These are phyloP conservation scores for Empidonax traillii DNA, from an alignment of 2,113 vertebrate genomes.

Conservation along the genomic window DNA sequence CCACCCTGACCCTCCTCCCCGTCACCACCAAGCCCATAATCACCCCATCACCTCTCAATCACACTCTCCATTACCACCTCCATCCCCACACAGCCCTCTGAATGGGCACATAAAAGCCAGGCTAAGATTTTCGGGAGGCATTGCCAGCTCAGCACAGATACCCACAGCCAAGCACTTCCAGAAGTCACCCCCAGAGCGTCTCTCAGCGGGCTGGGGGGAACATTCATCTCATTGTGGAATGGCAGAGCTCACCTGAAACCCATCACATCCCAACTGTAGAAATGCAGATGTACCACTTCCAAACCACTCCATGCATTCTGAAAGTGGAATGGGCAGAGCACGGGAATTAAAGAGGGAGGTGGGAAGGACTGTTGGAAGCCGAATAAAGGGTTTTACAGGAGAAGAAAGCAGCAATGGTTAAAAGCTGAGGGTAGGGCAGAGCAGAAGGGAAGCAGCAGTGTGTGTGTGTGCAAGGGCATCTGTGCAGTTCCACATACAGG, in stretches of 20 bases:
- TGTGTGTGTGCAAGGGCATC: not conserved
- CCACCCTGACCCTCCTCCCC: not conserved
- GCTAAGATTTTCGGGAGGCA: not conserved
- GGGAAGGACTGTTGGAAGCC: not conserved
- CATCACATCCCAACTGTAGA: not conserved
- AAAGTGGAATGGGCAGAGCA: not conserved
- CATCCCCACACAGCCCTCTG: not conserved
- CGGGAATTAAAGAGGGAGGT: not conserved
- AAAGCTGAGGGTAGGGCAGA: not conserved
- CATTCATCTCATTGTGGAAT: not conserved
- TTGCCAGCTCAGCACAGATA: not conserved
- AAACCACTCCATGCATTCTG: not conserved
- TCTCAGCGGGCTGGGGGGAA: accelerated
- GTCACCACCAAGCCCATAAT: not conserved
- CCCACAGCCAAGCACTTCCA: not conserved
- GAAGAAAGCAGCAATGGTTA: slow-evolving; percentile 18
- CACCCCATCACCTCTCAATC: not conserved
- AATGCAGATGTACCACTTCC: not conserved
- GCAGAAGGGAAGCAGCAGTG: slow-evolving; percentile 28
- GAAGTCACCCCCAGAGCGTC: not conserved
- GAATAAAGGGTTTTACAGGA: not conserved
- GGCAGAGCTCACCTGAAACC: not conserved
- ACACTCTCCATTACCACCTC: not conserved
- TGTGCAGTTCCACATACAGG: slow-evolving; percentile 7
- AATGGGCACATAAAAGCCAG: not conserved